These are phyloP conservation scores for Esperia sulphurella DNA, from an alignment of 2,888 invertebrate genomes.

Conservation along the genomic window DNA sequence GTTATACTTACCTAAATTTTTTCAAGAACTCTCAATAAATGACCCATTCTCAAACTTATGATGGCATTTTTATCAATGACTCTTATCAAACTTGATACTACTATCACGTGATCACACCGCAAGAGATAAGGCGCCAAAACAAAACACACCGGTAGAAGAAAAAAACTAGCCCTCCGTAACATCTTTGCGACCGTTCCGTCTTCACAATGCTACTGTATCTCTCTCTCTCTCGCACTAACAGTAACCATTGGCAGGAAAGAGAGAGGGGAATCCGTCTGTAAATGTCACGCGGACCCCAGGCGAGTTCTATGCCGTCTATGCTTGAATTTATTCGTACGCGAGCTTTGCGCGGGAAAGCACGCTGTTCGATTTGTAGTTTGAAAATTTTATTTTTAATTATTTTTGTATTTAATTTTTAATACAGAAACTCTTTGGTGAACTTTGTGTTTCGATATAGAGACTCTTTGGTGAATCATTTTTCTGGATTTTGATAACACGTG, in stretches of 20 bases:
- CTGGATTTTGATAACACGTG: no score
- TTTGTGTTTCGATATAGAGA: background rate
- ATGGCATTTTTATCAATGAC: constrained; percentile 43
- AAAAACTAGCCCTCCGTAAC: constrained; percentile 42
- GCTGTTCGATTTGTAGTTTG: constrained; percentile 37
- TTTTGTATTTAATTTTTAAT: constrained; percentile 4
- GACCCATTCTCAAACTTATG: constrained; percentile 30
- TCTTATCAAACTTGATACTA: constrained; percentile 42
- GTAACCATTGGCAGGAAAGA: constrained; percentile 24
- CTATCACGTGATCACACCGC: constrained; percentile 46
- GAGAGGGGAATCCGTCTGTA: constrained; percentile 43
- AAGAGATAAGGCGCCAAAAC: constrained; percentile 65
- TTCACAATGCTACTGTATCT: constrained; percentile 45
- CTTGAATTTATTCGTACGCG: constrained; percentile 66
- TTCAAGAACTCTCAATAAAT: background rate
- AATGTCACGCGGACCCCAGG: constrained; percentile 65
- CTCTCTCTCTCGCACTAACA: constrained; percentile 30
- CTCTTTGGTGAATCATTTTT: constrained; percentile 1
- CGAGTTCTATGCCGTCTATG: constrained; percentile 45
- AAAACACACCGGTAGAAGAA: constrained; percentile 49
- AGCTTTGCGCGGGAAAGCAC: constrained; percentile 73
- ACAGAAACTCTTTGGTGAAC: background rate
- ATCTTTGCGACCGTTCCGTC: constrained; percentile 49
- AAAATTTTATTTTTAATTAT: constrained; percentile 15
- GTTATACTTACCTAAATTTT: no score